Evolutionary conservation across 2,113 vertebrate genomes (phyloP), one percentile per base, ranked within the genome.

Genomic region (Dicentrarchus labrax): DNA sequence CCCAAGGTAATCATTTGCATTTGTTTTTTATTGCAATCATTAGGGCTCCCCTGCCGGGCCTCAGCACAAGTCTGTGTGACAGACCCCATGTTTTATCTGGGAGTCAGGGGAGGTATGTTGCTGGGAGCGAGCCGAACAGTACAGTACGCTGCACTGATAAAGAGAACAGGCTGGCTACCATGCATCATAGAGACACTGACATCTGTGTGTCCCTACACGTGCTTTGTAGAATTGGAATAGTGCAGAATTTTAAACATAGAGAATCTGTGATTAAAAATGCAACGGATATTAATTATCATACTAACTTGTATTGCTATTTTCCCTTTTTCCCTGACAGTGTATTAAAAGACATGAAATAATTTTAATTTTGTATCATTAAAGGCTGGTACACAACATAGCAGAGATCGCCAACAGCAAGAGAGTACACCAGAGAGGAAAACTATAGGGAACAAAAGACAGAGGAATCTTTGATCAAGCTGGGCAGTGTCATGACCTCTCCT

Each of bases 1-100:
- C 94, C 94, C 94, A 84, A 93, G 94, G 94, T 94, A 92, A 94
- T 95, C 90, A 94, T 95, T 95, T 94, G 93, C 93, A 95, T 95
- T 94, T 92, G 90, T 94, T 95, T 94, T 94, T 95, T 94, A 95
- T 95, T 92, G 93, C 92, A 67, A 89, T 94, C 93, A 95, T 95
- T 95, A 95, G 90, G 90, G 78, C 91, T 89, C 90, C 91, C 93
- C 92, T 90, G 90, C 82, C 47, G 91, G 91, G 86, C 86, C 89
- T 82, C 82, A 56, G 86, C 86, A 76, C 92, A 83, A 84, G 89
- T 67, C 91, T 73, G 83, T 84, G 87, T 94, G 94, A 94, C 93
- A 94, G 89, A 91, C 72, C 82, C 92, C 89, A 92, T 94, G 92
- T 93, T 94, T 95, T 94, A 95, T 94, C 89, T 64, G 53, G 68